Conservation (phyloP, 35 echinoderm and acorn worm species). For the Apostichopus parvimensis region DNA sequence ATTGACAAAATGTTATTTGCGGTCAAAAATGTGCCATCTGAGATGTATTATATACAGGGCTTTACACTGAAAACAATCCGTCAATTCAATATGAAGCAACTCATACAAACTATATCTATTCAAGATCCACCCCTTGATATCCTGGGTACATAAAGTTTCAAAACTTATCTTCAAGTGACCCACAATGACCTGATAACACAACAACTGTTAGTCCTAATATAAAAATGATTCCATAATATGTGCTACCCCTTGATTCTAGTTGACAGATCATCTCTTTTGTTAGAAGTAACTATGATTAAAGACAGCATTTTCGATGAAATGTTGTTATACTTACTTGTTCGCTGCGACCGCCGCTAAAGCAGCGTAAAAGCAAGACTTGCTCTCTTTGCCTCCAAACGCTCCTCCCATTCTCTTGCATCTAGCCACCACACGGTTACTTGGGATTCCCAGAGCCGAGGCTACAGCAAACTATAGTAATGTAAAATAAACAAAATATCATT, state of each 20-base stretch:
- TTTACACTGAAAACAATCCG: too few species aligned
- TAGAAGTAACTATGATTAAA: background rate
- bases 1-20: too few species aligned
- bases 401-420: conserved; percentile 56
- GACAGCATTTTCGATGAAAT: background rate
- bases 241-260: background rate
- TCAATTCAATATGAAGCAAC: too few species aligned
- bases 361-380: conserved; percentile 9
- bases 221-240: background rate
- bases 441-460: conserved; percentile 43
- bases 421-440: conserved; percentile 42
- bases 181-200: too few species aligned
- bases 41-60: too few species aligned
- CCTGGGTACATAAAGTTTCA: too few species aligned
- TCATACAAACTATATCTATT: too few species aligned
- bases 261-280: too few species aligned
- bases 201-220: background rate
- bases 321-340: conserved; percentile 17
- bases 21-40: too few species aligned
- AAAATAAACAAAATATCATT: too few species aligned
- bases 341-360: conserved; percentile 50
- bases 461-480: conserved; percentile 16
- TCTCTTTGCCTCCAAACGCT: conserved; percentile 63
- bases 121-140: too few species aligned
- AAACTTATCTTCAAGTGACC: too few species aligned